Evolutionary conservation across 1,140 invertebrate genomes (phyloP).

Genomic region (Meloidogyne hapla): DNA sequence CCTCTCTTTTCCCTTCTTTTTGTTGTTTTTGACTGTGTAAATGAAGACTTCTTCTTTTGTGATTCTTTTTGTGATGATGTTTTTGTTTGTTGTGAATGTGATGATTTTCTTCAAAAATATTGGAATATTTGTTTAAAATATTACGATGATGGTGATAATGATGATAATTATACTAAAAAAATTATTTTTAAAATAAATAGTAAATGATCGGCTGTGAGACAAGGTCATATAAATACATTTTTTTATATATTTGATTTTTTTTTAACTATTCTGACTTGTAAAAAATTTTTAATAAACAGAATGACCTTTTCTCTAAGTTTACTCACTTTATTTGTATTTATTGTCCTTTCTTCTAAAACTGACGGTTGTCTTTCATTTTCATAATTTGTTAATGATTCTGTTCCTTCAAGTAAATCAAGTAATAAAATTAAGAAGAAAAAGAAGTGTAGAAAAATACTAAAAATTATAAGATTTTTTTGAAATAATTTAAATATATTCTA

Average conservation of each 20-base stretch:
- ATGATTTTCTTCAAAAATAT: not conserved
- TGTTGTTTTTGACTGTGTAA: not conserved
- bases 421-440: no score
- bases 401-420: no score
- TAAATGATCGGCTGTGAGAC: not conserved
- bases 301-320: no score
- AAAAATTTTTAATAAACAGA: no score
- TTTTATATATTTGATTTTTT: not conserved
- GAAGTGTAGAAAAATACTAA: no score
- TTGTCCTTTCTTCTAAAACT: no score
- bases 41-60: not conserved
- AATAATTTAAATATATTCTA: not conserved
- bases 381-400: no score
- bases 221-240: not conserved
- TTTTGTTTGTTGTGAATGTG: not conserved
- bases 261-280: not conserved
- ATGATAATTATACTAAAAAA: not conserved
- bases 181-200: not conserved
- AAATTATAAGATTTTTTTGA: no score
- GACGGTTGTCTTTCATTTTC: no score
- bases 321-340: no score
- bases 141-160: not conserved
- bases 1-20: not conserved
- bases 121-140: not conserved
- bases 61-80: slow-evolving; percentile 1